phyloP scores from a whole-genome alignment of 2,797 vertebrate species.

The Sebastes wilsoni region DNA sequence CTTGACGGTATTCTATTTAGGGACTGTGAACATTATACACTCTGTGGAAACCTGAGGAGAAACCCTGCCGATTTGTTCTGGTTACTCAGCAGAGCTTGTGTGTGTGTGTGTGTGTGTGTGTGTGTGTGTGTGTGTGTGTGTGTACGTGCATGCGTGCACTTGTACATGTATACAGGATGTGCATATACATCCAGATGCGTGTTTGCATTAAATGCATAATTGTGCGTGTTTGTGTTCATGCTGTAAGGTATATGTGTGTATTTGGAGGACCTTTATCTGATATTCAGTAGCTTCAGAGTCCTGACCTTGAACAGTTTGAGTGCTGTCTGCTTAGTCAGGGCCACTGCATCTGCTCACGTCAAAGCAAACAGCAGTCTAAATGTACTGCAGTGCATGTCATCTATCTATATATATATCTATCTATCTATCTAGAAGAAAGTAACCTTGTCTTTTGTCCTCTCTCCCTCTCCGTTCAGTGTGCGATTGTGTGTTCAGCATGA shows the following conservation, averaged over 20 bases:
- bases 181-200: not conserved
- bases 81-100: slow-evolving; percentile 53
- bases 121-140: not conserved
- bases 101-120: not conserved
- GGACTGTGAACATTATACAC: slow-evolving; percentile 47
- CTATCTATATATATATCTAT: slow-evolving; percentile 9
- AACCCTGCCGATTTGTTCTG: slow-evolving; percentile 41
- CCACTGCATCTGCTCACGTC: slow-evolving; percentile 54
- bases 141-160: not conserved
- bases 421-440: not conserved
- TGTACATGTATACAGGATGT: not conserved
- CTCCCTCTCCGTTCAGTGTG: slow-evolving; percentile 37
- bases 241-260: slow-evolving; percentile 5
- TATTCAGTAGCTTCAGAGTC: slow-evolving; percentile 42
- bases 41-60: slow-evolving; percentile 64
- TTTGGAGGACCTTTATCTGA: slow-evolving; percentile 30
- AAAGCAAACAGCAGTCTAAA: slow-evolving; percentile 41
- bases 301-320: slow-evolving; percentile 72
- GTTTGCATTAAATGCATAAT: not conserved
- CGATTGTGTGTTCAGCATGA: slow-evolving; percentile 86
- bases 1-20: slow-evolving; percentile 54
- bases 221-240: not conserved
- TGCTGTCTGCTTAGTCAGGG: slow-evolving; percentile 74
- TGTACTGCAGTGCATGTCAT: slow-evolving; percentile 20
- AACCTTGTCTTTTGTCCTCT: not conserved